Percentiles rank a stretch among this genome's conserved stretches.
Evolutionary conservation across 2,797 vertebrate species (phyloP).

Genomic region (Luscinia luscinia): DNA sequence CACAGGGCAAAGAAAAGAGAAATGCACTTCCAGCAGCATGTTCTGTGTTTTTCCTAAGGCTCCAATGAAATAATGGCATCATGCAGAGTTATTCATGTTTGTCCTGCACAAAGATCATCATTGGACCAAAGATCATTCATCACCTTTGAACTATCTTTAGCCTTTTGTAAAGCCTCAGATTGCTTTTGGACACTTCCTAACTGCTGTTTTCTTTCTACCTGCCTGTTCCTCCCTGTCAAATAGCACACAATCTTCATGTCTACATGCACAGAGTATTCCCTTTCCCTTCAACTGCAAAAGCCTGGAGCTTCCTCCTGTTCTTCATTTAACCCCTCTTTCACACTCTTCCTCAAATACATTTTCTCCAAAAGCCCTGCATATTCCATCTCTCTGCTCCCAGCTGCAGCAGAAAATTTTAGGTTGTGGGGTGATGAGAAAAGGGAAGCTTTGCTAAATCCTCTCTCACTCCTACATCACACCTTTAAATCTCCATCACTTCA

Average conservation of each 20-base stretch:
- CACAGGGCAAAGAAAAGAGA: neutral
- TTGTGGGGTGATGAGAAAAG: neutral
- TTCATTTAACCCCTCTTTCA: neutral
- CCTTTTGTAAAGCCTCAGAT: neutral
- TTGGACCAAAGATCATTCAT: no score
- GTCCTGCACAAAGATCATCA: neutral
- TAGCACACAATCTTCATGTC: rapidly evolving
- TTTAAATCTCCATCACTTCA: neutral
- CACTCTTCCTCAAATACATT: neutral
- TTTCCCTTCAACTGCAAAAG: neutral
- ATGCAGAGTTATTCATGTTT: neutral
- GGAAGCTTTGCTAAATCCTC: neutral
- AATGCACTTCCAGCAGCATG: rapidly evolving
- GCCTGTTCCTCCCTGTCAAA: neutral
- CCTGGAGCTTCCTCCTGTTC: neutral
- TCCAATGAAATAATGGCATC: neutral
- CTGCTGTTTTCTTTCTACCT: neutral
- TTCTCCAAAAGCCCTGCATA: neutral
- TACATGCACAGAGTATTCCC: neutral
- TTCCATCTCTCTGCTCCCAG: neutral
- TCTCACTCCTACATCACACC: neutral
- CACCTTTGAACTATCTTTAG: neutral
- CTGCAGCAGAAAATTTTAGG: neutral
- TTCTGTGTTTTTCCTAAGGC: neutral
- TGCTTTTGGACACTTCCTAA: neutral